Evolutionary conservation across 1,140 invertebrate species (phyloP).

Genomic region (Aradophagus sp.): DNA sequence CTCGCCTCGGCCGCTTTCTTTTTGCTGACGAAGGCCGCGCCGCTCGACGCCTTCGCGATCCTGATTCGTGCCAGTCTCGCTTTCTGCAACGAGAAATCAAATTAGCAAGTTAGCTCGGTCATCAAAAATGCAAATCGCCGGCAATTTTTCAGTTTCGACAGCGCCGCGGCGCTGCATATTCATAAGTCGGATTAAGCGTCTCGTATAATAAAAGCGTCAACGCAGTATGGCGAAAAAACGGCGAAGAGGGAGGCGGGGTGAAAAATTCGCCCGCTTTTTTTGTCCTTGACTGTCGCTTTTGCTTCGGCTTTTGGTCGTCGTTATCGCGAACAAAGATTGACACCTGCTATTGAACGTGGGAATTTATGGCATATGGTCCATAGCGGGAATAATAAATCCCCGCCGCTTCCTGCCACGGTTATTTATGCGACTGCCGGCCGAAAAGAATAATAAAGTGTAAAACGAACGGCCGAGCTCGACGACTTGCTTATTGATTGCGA

Average conservation of each 20-base stretch:
- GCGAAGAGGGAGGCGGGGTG: no score
- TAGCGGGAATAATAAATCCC: conserved; percentile 28
- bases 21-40: conserved; percentile 98
- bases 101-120: conserved; percentile 14
- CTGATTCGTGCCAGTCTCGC: conserved; percentile 96
- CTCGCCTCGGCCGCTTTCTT: conserved; percentile 99
- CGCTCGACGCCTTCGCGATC: conserved; percentile 98
- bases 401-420: conserved; percentile 12
- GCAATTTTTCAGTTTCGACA: no score
- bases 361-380: conserved; percentile 31
- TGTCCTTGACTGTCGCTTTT: no score
- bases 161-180: no score
- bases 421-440: conserved; percentile 27
- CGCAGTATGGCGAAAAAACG: no score
- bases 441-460: conserved; percentile 38
- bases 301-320: background rate
- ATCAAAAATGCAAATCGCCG: conserved; percentile 14
- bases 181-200: no score
- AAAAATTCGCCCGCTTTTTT: no score
- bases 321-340: conserved; percentile 32
- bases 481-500: conserved; percentile 23
- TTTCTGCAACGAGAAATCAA: conserved; percentile 86
- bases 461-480: conserved; percentile 4
- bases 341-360: conserved; percentile 25
- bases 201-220: no score